These are phyloP conservation scores for Mesocricetus auratus DNA, from an alignment of 2,113 vertebrate genomes.

Conservation along the genomic window DNA sequence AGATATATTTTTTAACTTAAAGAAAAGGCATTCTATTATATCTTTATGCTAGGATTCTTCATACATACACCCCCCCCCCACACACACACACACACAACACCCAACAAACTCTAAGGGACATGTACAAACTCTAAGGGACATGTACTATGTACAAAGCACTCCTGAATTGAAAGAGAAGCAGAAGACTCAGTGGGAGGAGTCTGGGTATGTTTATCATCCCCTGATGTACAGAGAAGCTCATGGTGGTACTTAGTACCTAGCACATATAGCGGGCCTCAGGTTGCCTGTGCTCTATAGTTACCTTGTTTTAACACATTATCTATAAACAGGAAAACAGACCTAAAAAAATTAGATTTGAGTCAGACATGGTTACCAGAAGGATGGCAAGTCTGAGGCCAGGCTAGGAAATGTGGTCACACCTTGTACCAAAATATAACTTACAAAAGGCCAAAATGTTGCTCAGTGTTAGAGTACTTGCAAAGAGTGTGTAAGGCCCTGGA, in stretches of 20 bases:
- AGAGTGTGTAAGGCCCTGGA: not conserved
- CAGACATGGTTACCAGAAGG: not conserved
- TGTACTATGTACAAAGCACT: not conserved
- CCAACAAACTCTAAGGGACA: not conserved
- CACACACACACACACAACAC: no score
- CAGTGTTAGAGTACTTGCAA: not conserved
- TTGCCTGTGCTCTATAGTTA: not conserved
- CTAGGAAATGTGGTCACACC: not conserved
- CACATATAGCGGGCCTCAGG: not conserved
- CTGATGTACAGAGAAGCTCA: not conserved
- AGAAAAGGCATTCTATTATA: not conserved
- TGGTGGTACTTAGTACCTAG: not conserved
- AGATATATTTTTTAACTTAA: conserved; percentile 6
- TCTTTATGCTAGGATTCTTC: not conserved
- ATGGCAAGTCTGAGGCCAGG: not conserved
- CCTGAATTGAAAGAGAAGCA: not conserved
- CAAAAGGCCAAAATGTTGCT: not conserved
- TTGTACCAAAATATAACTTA: not conserved
- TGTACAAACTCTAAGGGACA: not conserved
- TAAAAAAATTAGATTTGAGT: not conserved
- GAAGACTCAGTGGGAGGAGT: not conserved
- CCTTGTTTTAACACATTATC: not conserved
- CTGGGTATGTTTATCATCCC: not conserved
- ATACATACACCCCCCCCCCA: no score
- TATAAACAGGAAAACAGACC: conserved; percentile 14